phyloP scores from a whole-genome alignment of 2,797 vertebrate genomes.

The Spea hammondii region DNA sequence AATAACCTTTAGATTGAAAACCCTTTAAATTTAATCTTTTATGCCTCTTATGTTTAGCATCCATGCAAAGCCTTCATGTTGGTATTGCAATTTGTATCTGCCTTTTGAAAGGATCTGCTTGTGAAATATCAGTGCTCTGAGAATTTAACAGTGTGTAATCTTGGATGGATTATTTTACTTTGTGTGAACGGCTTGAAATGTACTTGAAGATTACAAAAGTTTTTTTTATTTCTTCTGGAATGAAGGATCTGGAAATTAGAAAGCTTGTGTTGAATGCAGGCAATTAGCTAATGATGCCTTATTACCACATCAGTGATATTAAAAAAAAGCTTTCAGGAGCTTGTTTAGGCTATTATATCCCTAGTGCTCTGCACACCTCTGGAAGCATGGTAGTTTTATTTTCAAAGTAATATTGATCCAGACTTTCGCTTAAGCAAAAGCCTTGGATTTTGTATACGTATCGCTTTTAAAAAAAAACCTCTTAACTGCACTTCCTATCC shows the following conservation, averaged over 20 bases:
- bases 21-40: not conserved
- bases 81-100: conserved; percentile 30
- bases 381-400: conserved; percentile 9
- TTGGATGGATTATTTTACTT: conserved; percentile 18
- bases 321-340: conserved; percentile 12
- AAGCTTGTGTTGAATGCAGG: not conserved
- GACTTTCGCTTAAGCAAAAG: not conserved
- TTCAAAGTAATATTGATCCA: conserved; percentile 32
- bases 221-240: not conserved
- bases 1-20: not conserved
- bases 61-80: conserved; percentile 29
- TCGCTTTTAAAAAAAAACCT: conserved; percentile 7
- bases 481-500: not conserved
- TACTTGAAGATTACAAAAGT: not conserved
- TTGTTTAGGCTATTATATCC: conserved; percentile 16
- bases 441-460: conserved; percentile 24
- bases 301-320: conserved; percentile 32
- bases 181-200: conserved; percentile 1
- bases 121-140: conserved; percentile 29
- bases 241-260: not conserved
- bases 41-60: conserved; percentile 20
- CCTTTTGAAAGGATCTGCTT: conserved; percentile 3
- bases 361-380: not conserved
- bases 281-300: conserved; percentile 36
- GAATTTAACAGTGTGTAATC: conserved; percentile 24